phyloP scores from a whole-genome alignment of 30 jellyfish, hydroid and myxozoan genomes.

The Mastigias papua region DNA sequence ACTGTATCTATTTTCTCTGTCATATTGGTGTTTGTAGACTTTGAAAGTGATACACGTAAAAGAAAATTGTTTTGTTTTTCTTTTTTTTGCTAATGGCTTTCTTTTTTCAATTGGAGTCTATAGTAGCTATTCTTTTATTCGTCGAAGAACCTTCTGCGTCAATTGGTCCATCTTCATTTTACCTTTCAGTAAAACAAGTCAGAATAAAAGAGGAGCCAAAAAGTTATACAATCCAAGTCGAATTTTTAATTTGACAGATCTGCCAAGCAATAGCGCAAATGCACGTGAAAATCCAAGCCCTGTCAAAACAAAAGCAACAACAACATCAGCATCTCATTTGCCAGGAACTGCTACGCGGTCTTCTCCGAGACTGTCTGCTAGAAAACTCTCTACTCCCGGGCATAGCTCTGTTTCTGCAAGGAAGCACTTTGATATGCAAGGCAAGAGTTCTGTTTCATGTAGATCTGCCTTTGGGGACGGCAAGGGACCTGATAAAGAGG shows the following conservation, averaged over 20 bases:
- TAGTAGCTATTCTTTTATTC: too few species aligned
- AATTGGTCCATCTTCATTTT: neutral
- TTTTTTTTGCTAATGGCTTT: too few species aligned
- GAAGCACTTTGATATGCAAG: too few species aligned
- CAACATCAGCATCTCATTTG: too few species aligned
- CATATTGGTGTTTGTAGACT: too few species aligned
- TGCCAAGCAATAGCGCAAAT: neutral
- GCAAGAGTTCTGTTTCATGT: too few species aligned
- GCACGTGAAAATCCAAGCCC: neutral
- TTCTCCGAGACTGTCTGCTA: neutral
- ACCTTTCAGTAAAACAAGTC: neutral
- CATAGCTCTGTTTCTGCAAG: too few species aligned
- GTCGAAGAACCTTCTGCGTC: neutral
- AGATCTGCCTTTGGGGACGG: too few species aligned
- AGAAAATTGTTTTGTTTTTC: too few species aligned
- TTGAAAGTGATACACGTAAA: too few species aligned
- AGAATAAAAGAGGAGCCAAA: neutral
- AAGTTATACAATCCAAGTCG: constrained; percentile 5
- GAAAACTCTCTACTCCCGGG: neutral
- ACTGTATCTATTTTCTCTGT: too few species aligned
- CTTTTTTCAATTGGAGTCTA: neutral
- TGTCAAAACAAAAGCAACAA: neutral
- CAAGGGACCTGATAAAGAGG: too few species aligned
- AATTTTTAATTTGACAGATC: neutral
- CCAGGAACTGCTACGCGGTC: neutral